Conservation (phyloP, 2,888 invertebrate genomes). For the Antitype chi region DNA sequence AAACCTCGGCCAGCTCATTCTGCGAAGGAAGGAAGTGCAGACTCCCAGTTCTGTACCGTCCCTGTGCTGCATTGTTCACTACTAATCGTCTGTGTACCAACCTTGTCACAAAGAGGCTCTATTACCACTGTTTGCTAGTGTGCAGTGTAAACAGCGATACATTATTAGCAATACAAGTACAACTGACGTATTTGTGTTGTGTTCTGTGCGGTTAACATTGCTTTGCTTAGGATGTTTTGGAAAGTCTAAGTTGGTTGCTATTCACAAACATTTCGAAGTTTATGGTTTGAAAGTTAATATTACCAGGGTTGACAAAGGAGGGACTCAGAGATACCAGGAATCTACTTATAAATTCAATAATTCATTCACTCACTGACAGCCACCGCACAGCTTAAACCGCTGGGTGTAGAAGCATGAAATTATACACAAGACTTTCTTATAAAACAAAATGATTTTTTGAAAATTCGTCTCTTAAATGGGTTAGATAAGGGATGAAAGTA, state of each 20-base stretch:
- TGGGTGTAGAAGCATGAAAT: neutral
- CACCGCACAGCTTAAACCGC: neutral
- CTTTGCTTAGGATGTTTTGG: constrained; percentile 17
- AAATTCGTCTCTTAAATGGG: neutral
- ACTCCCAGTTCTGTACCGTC: neutral
- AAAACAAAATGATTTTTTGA: neutral
- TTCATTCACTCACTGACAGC: neutral
- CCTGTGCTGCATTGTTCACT: neutral
- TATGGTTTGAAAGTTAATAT: neutral
- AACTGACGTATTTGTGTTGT: constrained; percentile 13
- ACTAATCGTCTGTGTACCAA: constrained; percentile 4
- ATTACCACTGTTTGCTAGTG: constrained; percentile 23
- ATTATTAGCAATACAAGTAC: constrained; percentile 14
- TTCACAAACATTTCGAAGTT: neutral
- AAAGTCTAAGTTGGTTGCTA: neutral
- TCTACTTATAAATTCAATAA: neutral
- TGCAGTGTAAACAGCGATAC: neutral
- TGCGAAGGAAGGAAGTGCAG: constrained; percentile 16
- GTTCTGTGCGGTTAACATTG: constrained; percentile 1
- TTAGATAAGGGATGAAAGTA: neutral
- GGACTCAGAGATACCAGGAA: neutral
- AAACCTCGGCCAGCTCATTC: neutral
- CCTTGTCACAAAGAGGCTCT: constrained; percentile 18
- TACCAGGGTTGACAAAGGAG: neutral
- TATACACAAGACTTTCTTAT: neutral